A percentile compares a stretch with the other conserved stretches of the same genome.
Conservation (phyloP, 92 coral and sea anemone genomes). For the Muricea muricata region DNA sequence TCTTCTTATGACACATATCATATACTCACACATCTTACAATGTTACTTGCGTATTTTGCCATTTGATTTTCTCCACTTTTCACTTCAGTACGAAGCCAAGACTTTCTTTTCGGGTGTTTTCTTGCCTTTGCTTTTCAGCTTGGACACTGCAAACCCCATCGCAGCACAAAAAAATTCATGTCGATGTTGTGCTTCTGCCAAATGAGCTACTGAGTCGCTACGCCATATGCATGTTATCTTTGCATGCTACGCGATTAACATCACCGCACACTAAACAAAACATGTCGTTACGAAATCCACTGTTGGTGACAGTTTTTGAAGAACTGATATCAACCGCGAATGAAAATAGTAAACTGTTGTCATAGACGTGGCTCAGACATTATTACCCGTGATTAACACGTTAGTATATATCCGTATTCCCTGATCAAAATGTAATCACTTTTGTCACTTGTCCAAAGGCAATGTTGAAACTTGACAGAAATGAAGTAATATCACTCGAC, state of each 20-base stretch:
- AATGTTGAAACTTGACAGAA: slow-evolving; percentile 17
- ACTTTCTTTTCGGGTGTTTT: too few species aligned
- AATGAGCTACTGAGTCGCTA: too few species aligned
- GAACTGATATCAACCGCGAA: background rate
- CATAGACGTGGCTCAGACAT: background rate
- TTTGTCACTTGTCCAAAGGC: slow-evolving; percentile 16
- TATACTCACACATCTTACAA: too few species aligned
- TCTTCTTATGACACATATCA: too few species aligned
- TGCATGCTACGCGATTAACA: background rate
- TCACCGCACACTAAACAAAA: background rate
- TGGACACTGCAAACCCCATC: too few species aligned
- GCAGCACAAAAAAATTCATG: too few species aligned
- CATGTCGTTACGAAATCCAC: background rate
- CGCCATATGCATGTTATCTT: background rate
- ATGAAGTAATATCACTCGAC: slow-evolving; percentile 9
- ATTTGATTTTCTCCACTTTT: too few species aligned
- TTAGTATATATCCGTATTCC: background rate
- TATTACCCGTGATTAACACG: slow-evolving; percentile 8
- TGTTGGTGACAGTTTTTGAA: background rate
- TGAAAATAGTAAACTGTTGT: background rate
- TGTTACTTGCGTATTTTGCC: too few species aligned
- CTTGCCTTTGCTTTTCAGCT: too few species aligned
- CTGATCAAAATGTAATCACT: background rate
- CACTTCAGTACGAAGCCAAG: too few species aligned
- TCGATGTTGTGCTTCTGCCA: too few species aligned